Base-by-base conservation (phyloP, 2,797 vertebrate genomes). In the Tenualosa thibaudeaui region DNA sequence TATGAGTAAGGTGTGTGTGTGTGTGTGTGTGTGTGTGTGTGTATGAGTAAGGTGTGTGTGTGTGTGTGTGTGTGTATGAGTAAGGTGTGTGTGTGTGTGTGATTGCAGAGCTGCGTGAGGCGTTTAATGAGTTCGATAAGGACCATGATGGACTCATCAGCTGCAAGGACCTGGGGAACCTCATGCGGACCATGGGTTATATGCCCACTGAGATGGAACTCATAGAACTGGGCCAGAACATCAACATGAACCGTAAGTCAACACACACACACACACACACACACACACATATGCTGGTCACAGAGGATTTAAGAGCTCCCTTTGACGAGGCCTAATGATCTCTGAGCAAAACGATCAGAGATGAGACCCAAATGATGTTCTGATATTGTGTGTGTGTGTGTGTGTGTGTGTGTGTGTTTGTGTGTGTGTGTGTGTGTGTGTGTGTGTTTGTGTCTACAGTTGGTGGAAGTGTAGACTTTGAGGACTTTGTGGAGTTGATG, bases 161-260 rank as follows among this genome's bases (percentile, higher is more conserved):
- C 93, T 98, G 96, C 87, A 97, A 97, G 91, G 98, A 99, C 89
- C 95, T 99, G 94, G 98, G 98, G 6, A 97, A 98, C 89, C 97
- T 98, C 90, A 99, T 99, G 98, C 95, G 98, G 85, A 99, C 97
- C 0, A 96, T 99, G 97, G 98, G 98, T 82, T 99, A 97, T 92
- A 99, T 99, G 98, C 98, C 98, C 84, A 99, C 98, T 0, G 98
- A 99, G 94, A 99, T 99, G 98, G 98, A 99, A 89, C 96, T 99
- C 90, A 97, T 98, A 0, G 97, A 99, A 92, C 93, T 99, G 84
- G 94, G 97, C 7, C 98, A 99, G 91, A 97, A 97, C 82, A 99
- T 99, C 94, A 98, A 98, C 96, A 98, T 0, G 98, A 98, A 65
- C 26, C 26, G 62, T 65, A 4, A 65, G 62, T 65, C 58, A n/a